These are phyloP conservation scores for Enteromius viviparus DNA, from an alignment of 2,797 vertebrate genomes.

Conservation along the genomic window DNA sequence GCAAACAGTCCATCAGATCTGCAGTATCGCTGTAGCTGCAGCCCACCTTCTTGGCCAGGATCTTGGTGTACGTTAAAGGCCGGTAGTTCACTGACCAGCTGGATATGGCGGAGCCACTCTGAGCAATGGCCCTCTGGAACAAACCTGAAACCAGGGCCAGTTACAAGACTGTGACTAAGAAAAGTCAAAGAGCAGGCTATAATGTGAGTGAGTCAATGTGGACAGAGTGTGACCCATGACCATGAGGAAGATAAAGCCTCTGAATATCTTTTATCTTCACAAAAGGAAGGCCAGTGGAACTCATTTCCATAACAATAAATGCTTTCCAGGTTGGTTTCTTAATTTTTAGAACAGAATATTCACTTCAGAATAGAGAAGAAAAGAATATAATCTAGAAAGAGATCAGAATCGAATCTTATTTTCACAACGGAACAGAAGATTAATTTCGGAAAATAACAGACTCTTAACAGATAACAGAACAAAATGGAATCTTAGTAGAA, in stretches of 20 bases:
- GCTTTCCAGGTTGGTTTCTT: background rate
- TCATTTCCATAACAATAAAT: background rate
- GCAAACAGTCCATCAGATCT: constrained; percentile 88
- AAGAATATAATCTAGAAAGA: background rate
- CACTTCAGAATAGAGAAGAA: background rate
- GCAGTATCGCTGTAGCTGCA: constrained; percentile 85
- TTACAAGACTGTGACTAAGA: constrained; percentile 29
- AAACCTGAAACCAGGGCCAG: constrained; percentile 74
- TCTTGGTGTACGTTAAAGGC: constrained; percentile 88
- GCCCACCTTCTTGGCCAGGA: constrained; percentile 91
- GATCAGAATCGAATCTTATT: background rate
- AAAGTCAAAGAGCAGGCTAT: constrained; percentile 2
- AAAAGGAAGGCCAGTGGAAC: background rate
- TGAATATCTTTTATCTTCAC: constrained; percentile 1
- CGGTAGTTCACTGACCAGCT: constrained; percentile 96
- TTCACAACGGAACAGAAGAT: background rate
- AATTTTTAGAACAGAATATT: background rate
- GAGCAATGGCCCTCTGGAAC: constrained; percentile 93
- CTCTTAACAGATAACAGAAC: background rate
- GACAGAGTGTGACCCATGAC: constrained; percentile 14
- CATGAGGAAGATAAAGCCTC: constrained; percentile 15
- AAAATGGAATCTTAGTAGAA: background rate
- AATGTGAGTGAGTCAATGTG: constrained; percentile 13
- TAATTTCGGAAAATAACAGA: no score
- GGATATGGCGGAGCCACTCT: constrained; percentile 93